Evolutionary conservation across 2,888 invertebrate species (phyloP), one percentile per base, ranked within the genome.

Genomic region (Ariolimax columbianus): DNA sequence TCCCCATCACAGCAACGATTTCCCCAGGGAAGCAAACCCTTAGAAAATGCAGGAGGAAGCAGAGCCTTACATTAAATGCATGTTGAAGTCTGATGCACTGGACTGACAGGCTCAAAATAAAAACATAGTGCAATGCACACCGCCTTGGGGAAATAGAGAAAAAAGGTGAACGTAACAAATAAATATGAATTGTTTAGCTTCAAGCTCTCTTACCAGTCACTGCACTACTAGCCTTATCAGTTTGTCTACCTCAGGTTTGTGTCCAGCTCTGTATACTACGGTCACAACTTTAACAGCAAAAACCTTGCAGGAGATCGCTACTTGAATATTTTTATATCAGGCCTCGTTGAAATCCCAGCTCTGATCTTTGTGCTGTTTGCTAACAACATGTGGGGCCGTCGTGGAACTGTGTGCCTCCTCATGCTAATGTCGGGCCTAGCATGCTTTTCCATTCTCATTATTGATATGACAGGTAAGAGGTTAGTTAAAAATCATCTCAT

Each of bases 311-410:
- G 93, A 7, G 86, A 92, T 86, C 88, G 89, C 14, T 92, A 93
- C 87, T 70, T 93, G 55, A 93, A 93, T 87, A 89, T 92, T 66
- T 93, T 93, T 85, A 88, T 93, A 55, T 91, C 92, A 9, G 93
- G 93, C 23, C 84, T 93, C 9, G 93, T 93, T 7, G 93, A 93
- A 88, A 91, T 93, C 72, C 93, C 93, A 59, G 92, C 93, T 17
- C 86, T 93, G 9, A 43, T 93, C 7, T 91, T 92, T 87, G 93
- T 93, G 3, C 89, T 93, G 17, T 63, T 89, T 19, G 88, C 92
- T 33, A 93, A 92, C 88, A 93, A 93, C 86, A 90, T 87, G 68
- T 84, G 92, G 55, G 93, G 93, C 0, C 87, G 93, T 19, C 88
- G 91, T n/a, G 88, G 88, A 79, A 93, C 93, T 0, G 88, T 92